Conservation (phyloP, 1,140 invertebrate species). For the Anadara kagoshimensis region DNA sequence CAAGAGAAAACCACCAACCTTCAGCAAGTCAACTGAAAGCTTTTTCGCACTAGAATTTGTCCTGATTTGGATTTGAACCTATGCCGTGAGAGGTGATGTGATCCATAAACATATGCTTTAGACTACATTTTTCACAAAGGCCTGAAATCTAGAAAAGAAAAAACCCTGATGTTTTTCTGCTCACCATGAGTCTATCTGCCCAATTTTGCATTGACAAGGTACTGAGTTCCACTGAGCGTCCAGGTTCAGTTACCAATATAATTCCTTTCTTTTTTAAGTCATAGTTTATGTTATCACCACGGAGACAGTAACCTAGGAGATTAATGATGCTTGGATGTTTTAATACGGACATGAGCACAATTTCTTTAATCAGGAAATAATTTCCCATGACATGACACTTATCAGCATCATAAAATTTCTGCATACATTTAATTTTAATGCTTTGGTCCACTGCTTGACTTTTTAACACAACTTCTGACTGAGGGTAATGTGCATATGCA, state of each 20-base stretch:
- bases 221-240: constrained; percentile 34
- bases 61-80: too few relatives aligned
- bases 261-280: constrained; percentile 52
- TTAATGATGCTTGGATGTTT: constrained; percentile 43
- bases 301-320: constrained; percentile 53
- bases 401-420: constrained; percentile 51
- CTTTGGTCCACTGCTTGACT: constrained; percentile 50
- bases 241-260: constrained; percentile 51
- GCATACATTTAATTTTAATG: constrained; percentile 55
- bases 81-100: too few relatives aligned
- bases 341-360: constrained; percentile 44
- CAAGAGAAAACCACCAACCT: too few relatives aligned
- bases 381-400: constrained; percentile 57
- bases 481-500: constrained; percentile 25
- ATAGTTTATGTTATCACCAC: constrained; percentile 50
- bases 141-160: too few relatives aligned
- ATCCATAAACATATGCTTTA: too few relatives aligned
- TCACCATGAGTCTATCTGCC: constrained; percentile 37
- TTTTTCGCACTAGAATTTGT: too few relatives aligned
- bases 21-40: too few relatives aligned
- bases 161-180: background rate
- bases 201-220: constrained; percentile 35
- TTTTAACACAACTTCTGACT: constrained; percentile 44
- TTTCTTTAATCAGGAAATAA: constrained; percentile 49
- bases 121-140: too few relatives aligned